Evolutionary conservation across 2,797 vertebrate genomes (phyloP).

Genomic region (Peromyscus nudipes): DNA sequence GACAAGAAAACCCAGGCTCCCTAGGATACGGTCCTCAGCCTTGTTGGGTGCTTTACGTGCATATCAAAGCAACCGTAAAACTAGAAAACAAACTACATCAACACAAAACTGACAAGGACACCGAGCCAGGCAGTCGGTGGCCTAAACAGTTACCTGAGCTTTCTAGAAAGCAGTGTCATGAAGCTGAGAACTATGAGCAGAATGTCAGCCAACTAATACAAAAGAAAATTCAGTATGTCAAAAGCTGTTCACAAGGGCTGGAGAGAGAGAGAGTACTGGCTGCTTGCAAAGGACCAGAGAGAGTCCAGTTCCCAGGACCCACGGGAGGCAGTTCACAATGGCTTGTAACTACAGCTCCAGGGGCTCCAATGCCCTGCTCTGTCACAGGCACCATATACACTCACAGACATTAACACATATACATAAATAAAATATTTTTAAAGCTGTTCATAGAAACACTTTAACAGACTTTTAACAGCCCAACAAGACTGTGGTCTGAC

Average conservation of each 20-base stretch:
- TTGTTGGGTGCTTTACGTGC: neutral
- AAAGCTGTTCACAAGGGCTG: neutral
- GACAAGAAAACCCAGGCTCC: neutral
- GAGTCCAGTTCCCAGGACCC: neutral
- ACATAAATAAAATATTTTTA: neutral
- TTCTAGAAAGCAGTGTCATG: neutral
- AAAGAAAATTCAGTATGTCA: neutral
- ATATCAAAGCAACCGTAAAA: neutral
- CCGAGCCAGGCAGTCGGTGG: neutral
- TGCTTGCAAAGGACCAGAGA: neutral
- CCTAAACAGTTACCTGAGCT: neutral
- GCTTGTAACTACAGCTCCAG: neutral
- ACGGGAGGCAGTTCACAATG: neutral
- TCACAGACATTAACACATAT: neutral
- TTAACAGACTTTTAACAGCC: too few relatives aligned
- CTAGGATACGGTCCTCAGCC: neutral
- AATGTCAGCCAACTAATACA: neutral
- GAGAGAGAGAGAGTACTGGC: neutral
- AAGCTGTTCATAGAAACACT: neutral
- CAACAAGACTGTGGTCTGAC: neutral
- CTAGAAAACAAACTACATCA: neutral
- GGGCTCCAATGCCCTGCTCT: neutral
- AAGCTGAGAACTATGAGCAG: neutral
- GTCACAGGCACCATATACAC: neutral
- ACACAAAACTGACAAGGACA: neutral